Evolutionary conservation across 2,113 vertebrate genomes (phyloP), one percentile per base, ranked within the genome.

Genomic region (Jacana jacana): DNA sequence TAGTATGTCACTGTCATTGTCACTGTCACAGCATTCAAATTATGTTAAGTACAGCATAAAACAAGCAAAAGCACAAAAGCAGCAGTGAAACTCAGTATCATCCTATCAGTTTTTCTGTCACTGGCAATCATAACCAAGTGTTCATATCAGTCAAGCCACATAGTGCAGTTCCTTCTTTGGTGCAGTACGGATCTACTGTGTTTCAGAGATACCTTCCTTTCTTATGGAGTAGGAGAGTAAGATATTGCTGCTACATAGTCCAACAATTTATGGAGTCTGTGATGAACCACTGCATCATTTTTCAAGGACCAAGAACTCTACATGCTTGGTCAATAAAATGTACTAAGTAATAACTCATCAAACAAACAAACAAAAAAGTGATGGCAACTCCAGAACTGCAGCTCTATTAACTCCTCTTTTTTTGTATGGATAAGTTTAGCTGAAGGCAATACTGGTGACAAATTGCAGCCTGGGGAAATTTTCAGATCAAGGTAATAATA

Each of bases 401-500:
- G 83, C 95, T 96, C 92, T 96, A 96, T 93, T 97, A 97, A 94
- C 28, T 85, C 60, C 5, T 33, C 18, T 65, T 72, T 63, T 52
- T 70, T 75, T 9, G 57, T 91, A 84, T 9, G 49, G 78, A 20
- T 88, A 95, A 92, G 86, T 96, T 97, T 94, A 96, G 91, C 95
- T 95, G 91, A 80, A 91, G 75, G 89, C 84, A 94, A 15, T 97
- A 92, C 93, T 89, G 88, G 78, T 96, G 96, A 97, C 87, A 95
- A 93, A 97, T 68, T 87, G 87, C 81, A 96, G 91, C 81, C 87
- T 31, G 54, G 87, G 92, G 96, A 97, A 95, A 94, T 92, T 94
- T 96, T 96, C 92, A 95, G 95, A 96, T 97, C 92, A 97, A 96
- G 96, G 95, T 89, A 97, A 97, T 92, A 96, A 97, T 87, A 68